A percentile compares a stretch with the other conserved stretches of the same genome.
Conservation (phyloP, 2,888 invertebrate species). For the Trimorus sp. region DNA sequence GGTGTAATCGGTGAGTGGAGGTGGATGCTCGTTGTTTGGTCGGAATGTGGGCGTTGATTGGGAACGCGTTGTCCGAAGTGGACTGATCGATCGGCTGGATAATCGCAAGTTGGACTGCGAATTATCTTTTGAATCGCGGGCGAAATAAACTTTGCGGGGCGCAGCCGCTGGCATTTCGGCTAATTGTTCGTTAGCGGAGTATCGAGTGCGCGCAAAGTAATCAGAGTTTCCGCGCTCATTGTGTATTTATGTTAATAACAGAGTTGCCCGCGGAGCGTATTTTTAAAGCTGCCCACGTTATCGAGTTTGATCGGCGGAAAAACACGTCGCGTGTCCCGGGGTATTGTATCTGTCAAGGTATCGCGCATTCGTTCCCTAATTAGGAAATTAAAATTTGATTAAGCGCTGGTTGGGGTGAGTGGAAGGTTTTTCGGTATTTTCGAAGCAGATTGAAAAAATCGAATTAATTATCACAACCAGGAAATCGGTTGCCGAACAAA, state of each 20-base stretch:
- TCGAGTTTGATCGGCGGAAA: conserved; percentile 10
- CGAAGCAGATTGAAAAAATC: too few species aligned
- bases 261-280: not conserved
- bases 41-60: too few species aligned
- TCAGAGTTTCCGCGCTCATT: conserved; percentile 6
- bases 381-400: conserved; percentile 8
- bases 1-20: too few species aligned
- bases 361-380: conserved; percentile 7
- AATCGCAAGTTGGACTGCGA: too few species aligned
- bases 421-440: too few species aligned
- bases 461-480: too few species aligned
- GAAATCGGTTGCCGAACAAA: too few species aligned
- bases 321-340: conserved; percentile 3
- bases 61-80: too few species aligned
- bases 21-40: too few species aligned
- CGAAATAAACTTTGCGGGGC: not conserved
- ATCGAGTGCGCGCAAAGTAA: conserved; percentile 15
- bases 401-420: too few species aligned
- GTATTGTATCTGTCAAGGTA: conserved; percentile 9
- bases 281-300: conserved; percentile 14
- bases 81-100: too few species aligned
- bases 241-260: conserved; percentile 20
- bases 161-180: not conserved
- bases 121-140: not conserved
- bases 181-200: conserved; percentile 17